phyloP scores from a whole-genome alignment of 2,888 invertebrate species.

The Xanthia icteritia region DNA sequence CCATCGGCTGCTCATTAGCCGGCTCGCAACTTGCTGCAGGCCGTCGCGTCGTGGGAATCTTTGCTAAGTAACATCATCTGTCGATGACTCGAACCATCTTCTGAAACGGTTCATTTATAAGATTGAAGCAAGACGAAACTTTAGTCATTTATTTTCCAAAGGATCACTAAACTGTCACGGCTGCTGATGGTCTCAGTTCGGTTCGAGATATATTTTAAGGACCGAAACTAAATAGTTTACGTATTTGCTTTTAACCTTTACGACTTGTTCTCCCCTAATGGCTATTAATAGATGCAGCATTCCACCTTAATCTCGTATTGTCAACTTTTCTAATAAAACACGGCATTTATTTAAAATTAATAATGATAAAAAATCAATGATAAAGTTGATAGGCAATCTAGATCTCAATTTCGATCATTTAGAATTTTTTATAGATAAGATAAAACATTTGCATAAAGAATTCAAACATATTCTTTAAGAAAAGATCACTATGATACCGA shows the following conservation, averaged over 20 bases:
- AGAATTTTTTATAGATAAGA: background rate
- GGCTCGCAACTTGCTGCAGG: conserved; percentile 75
- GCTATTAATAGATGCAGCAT: conserved; percentile 73
- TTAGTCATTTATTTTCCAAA: conserved; percentile 66
- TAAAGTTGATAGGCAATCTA: background rate
- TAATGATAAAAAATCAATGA: background rate
- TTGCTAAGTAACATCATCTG: conserved; percentile 76
- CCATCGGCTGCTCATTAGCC: conserved; percentile 85
- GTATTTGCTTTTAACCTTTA: conserved; percentile 70
- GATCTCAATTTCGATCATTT: conserved; percentile 1
- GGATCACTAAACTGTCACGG: conserved; percentile 74
- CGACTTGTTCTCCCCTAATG: conserved; percentile 72
- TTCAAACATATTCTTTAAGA: conserved; percentile 1
- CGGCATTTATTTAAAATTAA: conserved; percentile 22
- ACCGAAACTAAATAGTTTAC: conserved; percentile 70
- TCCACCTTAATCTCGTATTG: conserved; percentile 67
- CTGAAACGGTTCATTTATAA: conserved; percentile 71
- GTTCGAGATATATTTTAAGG: conserved; percentile 72
- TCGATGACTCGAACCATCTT: conserved; percentile 61
- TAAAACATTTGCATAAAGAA: background rate
- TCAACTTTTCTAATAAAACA: conserved; percentile 54
- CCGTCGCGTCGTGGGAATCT: conserved; percentile 81
- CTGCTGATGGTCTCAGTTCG: conserved; percentile 73
- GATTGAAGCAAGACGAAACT: conserved; percentile 55
- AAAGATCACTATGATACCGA: conserved; percentile 3